These are phyloP conservation scores for Yponomeuta malinellus DNA, from an alignment of 2,888 invertebrate genomes.

Conservation along the genomic window DNA sequence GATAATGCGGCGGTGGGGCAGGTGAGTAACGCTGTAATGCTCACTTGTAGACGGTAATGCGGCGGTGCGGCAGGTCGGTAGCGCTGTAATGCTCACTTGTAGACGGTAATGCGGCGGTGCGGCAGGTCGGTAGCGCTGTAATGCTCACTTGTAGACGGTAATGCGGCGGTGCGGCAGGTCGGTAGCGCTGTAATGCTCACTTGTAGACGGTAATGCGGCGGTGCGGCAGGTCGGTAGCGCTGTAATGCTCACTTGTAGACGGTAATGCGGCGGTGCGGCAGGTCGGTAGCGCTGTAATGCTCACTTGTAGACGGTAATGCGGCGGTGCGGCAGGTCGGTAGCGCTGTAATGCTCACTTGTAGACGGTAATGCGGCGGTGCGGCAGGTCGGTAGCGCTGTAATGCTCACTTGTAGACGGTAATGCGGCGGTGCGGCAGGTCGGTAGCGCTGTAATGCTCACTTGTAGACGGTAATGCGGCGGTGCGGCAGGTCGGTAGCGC, in stretches of 20 bases:
- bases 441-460: conserved; percentile 21
- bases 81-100: conserved; percentile 21
- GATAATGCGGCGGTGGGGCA: too few species aligned
- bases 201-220: neutral
- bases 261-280: conserved; percentile 69
- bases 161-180: conserved; percentile 76
- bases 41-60: neutral
- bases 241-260: conserved; percentile 38
- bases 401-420: too few species aligned
- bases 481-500: neutral
- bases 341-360: too few species aligned
- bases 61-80: neutral
- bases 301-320: conserved; percentile 20
- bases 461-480: neutral
- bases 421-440: neutral
- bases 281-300: conserved; percentile 51
- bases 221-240: neutral
- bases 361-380: too few species aligned
- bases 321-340: too few species aligned
- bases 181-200: conserved; percentile 29
- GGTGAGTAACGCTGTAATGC: too few species aligned
- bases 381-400: too few species aligned
- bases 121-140: neutral
- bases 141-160: conserved; percentile 44
- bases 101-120: neutral